Evolutionary conservation across 2,888 invertebrate genomes (phyloP), one percentile per base, ranked within the genome.

Genomic region (Hedychridium roseum): DNA sequence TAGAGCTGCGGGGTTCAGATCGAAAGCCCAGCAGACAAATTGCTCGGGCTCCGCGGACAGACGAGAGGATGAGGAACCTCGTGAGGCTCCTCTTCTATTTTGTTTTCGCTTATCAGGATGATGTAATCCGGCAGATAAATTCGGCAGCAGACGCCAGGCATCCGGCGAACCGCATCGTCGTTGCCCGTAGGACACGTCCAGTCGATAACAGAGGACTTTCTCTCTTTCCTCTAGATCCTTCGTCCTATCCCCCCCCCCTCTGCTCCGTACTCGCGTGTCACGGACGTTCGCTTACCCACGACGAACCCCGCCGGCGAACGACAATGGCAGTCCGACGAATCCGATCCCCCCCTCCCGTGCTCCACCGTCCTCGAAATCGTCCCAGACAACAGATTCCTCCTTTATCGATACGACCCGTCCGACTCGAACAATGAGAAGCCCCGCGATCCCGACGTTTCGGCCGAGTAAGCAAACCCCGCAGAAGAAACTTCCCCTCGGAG

Each of bases 61-160:
- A 27, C 30, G 23, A 48, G n/a, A n/a, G n/a, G n/a, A n/a, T n/a
- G n/a, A n/a, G n/a, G n/a, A n/a, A n/a, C n/a, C n/a, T n/a, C n/a
- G n/a, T n/a, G n/a, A 40, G 42, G 45, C 36, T 51, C 44, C 41
- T 64, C 44, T 43, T 60, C 66, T 62, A 67, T 68, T 67, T 63
- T 69, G 64, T 66, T 67, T 66, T 64, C 64, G 60, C 66, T 71
- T 69, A 69, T 71, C 69, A 63, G 64, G 53, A 53, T 50, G 63
- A 55, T 64, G 69, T 71, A 67, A 69, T 68, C 66, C 67, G 49
- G 58, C 57, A 69, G 65, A 69, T 70, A 67, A 69, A 68, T 71
- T 66, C 68, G 65, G 56, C 39, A 63, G 63, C 67, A 63, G 63
- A 69, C 60, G 55, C 62, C 57, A 53, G 38, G 43, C 48, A 40